These are phyloP conservation scores for Sebastes dallii DNA, from an alignment of 2,797 vertebrate species.

Conservation along the genomic window DNA sequence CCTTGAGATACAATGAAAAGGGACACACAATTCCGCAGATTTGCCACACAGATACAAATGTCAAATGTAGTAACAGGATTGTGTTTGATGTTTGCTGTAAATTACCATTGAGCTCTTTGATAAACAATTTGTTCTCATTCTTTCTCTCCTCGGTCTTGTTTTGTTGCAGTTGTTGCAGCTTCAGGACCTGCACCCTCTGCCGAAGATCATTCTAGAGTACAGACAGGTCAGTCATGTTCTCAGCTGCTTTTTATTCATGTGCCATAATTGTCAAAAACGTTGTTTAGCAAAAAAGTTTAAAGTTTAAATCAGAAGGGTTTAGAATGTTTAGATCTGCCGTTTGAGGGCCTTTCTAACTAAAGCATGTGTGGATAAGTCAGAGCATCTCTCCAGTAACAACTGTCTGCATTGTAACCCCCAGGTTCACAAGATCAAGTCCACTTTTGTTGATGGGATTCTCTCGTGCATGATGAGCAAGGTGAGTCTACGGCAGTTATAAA, in stretches of 20 bases:
- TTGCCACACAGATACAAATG: neutral
- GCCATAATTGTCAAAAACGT: neutral
- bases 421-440: constrained; percentile 94
- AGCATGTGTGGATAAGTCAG: neutral
- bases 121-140: neutral
- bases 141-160: neutral
- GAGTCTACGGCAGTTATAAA: constrained; percentile 14
- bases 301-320: neutral
- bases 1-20: neutral
- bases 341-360: neutral
- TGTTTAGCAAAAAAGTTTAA: neutral
- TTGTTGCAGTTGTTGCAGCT: constrained; percentile 86
- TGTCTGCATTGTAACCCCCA: constrained; percentile 52
- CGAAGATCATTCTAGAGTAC: constrained; percentile 91
- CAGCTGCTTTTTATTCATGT: neutral
- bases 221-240: constrained; percentile 83
- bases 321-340: neutral
- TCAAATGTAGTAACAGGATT: neutral
- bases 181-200: constrained; percentile 90
- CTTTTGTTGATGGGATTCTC: constrained; percentile 90
- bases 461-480: constrained; percentile 87
- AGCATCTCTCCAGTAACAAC: neutral
- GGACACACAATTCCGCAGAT: neutral
- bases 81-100: neutral
- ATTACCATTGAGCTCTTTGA: neutral